Evolutionary conservation across 2,888 invertebrate genomes (phyloP).

Genomic region (Thelaira solivaga): DNA sequence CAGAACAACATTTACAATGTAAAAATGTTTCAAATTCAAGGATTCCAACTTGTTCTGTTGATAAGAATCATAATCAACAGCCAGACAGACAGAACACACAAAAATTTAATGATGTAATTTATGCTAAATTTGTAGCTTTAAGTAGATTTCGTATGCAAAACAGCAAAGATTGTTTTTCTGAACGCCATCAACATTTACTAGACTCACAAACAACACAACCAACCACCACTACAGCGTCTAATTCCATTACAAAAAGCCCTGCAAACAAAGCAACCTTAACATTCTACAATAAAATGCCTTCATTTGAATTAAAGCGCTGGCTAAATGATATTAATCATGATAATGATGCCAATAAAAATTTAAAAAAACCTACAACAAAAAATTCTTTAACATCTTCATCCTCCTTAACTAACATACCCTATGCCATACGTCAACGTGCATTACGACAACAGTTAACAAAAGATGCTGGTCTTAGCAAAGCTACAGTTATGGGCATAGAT

Average conservation of each 20-base stretch:
- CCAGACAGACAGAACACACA: background rate
- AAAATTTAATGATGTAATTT: background rate
- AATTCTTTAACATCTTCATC: background rate
- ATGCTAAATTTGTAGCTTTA: conserved; percentile 24
- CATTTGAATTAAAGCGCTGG: background rate
- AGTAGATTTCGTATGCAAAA: conserved; percentile 41
- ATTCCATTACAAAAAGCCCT: background rate
- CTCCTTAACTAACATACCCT: conserved; percentile 6
- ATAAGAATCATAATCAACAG: background rate
- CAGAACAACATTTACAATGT: conserved; percentile 2
- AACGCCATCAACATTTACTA: background rate
- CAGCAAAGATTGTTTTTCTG: conserved; percentile 38
- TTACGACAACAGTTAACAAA: conserved; percentile 24
- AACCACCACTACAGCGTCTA: background rate
- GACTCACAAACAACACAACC: background rate
- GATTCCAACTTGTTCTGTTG: conserved; percentile 16
- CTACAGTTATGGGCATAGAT: background rate
- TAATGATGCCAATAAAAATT: background rate
- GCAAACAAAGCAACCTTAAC: background rate
- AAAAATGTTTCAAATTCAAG: conserved; percentile 37
- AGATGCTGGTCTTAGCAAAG: background rate
- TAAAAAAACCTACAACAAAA: background rate
- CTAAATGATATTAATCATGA: background rate
- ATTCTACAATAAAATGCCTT: background rate
- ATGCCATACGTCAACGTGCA: conserved; percentile 22